Evolutionary conservation across 92 coral and sea anemone species (phyloP), one percentile per base, ranked within the genome.

Genomic region (Actinostola sp.): DNA sequence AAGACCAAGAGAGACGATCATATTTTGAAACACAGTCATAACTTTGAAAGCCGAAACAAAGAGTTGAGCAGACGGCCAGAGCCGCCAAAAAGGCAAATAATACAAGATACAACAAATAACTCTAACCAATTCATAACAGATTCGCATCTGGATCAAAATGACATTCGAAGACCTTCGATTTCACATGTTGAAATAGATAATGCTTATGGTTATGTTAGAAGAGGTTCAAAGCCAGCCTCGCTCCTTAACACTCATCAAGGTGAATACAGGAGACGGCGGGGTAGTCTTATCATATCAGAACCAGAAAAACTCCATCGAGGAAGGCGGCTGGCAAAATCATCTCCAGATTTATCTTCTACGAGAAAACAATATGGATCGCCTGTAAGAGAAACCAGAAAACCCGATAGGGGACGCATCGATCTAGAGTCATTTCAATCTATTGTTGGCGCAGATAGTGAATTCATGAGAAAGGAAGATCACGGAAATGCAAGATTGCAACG

Each of bases 301-400:
- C 56, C 74, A 16, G 61, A 52, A 52, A 50, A 75, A 55, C 75
- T 86, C 27, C 74, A 82, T 48, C 74, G 83, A 35, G 72, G 86
- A 9, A 71, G 78, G 23, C 59, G 82, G 8, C 66, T 86, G 23
- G 90, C 83, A 14, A 86, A 80, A 60, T 86, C 90, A 30, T 86
- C 90, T 3, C 90, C 90, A 0, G 79, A 86, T 31, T 57, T 86
- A 56, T 80, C 79, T 15, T 41, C 73, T 13, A 62, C 80, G 0
- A 63, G 81, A 26, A 75, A 55, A 51, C 66, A 49, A 34, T 49
- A 34, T 42, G 25, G 30, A 8, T 57, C 71, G 26, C 72, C 81
- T 15, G 26, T 46, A 19, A 24, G 52, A 46, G 71, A 29, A 48
- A 29, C 32, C 16, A 41, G 44, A 50, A 43, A 15, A 38, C 13